These are phyloP conservation scores for Carassius carassius DNA, from an alignment of 2,113 vertebrate genomes.

Conservation along the genomic window DNA sequence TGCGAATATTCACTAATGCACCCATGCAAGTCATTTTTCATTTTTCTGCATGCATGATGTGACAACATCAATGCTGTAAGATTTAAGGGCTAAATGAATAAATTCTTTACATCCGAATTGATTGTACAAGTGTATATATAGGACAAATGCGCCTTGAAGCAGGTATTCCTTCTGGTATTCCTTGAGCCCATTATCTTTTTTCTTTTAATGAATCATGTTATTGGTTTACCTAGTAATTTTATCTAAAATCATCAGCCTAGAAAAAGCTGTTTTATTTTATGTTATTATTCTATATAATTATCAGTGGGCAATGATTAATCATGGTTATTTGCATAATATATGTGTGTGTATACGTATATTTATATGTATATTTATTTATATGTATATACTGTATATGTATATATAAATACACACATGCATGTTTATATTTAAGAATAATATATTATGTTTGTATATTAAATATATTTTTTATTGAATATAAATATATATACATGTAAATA, in stretches of 20 bases:
- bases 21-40: neutral
- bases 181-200: neutral
- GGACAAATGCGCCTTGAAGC: neutral
- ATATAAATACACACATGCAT: too few relatives aligned
- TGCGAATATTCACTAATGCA: neutral
- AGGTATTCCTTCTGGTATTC: neutral
- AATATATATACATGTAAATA: too few relatives aligned
- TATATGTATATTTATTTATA: too few relatives aligned
- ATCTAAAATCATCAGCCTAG: neutral
- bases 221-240: too few relatives aligned
- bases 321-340: too few relatives aligned
- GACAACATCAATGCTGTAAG: neutral
- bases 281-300: neutral
- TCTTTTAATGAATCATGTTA: neutral
- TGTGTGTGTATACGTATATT: too few relatives aligned
- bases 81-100: neutral
- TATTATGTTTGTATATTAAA: too few relatives aligned
- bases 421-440: too few relatives aligned
- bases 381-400: too few relatives aligned
- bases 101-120: neutral
- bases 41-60: slow-evolving; percentile 13
- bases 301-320: too few relatives aligned
- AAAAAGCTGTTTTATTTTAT: neutral
- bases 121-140: neutral
- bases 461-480: too few relatives aligned